Evolutionary conservation across 2,113 vertebrate genomes (phyloP), one percentile per base, ranked within the genome.

Genomic region (Platysternon megacephalum): DNA sequence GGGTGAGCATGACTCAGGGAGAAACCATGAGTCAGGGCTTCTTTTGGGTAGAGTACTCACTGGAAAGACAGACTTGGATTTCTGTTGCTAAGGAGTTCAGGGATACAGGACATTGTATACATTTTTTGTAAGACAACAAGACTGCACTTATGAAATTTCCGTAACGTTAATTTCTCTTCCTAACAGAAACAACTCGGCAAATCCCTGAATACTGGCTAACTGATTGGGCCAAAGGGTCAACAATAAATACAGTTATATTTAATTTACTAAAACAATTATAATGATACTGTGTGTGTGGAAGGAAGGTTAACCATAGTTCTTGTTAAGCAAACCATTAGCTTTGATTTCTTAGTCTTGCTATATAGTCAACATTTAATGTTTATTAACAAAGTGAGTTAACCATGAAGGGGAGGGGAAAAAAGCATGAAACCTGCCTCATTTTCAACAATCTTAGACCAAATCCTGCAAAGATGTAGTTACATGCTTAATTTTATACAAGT

Each of bases 401-500:
- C 6, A 72, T 72, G 35, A n/a, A 21, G 29, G n/a, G 14, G 24
- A 5, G 22, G 44, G 61, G 7, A 22, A 26, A 48, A 53, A 7
- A 49, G 22, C 21, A 16, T n/a, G 39, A n/a, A 26, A 49, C 5
- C 61, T 35, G 17, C 39, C 13, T 29, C 2, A 0, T 51, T 28
- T 56, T 16, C 42, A 35, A n/a, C 52, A 80, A 42, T 0, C 1
- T 14, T 7, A 49, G 65, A 12, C 52, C 5, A 12, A 7, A 84
- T 56, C 46, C 58, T 16, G 3, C 10, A 2, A 1, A n/a, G 79
- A 24, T 0, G 1, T 28, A 81, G 46, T 1, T 3, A n/a, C 61
- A n/a, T 68, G 61, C 16, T 68, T 48, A 48, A 26, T n/a, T 13
- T 19, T 22, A 35, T 32, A 26, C n/a, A 26, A 29, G 11, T 10